These are phyloP conservation scores for Harlomillsia oculata DNA, from an alignment of 1,140 invertebrate genomes.

Conservation along the genomic window DNA sequence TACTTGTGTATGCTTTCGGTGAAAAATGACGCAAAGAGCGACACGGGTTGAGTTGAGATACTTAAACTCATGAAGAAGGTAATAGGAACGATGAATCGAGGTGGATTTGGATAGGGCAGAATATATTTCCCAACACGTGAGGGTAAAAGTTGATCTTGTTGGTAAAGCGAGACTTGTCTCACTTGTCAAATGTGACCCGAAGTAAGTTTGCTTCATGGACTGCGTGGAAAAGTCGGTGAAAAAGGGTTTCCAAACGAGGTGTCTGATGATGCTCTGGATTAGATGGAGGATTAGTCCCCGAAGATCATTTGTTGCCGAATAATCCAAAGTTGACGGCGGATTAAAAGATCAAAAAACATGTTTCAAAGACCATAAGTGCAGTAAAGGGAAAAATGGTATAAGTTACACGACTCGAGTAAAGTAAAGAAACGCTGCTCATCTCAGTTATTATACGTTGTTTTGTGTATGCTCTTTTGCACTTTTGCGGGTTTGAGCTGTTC, in stretches of 20 bases:
- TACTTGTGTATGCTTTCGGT: no score
- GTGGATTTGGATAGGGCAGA: no score
- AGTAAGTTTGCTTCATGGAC: not conserved
- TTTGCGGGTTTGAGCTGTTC: no score
- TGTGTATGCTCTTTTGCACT: no score
- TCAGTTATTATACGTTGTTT: no score
- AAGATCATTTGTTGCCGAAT: conserved; percentile 32
- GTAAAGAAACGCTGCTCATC: no score
- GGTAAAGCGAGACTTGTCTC: not conserved
- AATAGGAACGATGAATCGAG: no score
- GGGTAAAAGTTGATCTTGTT: not conserved
- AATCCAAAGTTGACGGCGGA: conserved; percentile 22
- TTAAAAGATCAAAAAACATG: conserved; percentile 34
- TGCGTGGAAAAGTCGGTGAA: conserved; percentile 9
- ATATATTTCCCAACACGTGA: no score
- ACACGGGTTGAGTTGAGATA: no score
- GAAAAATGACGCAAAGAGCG: no score
- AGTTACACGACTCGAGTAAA: not conserved
- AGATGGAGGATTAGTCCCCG: conserved; percentile 23
- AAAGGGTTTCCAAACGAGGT: conserved; percentile 9
- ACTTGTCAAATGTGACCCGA: not conserved
- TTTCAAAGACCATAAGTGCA: conserved; percentile 17
- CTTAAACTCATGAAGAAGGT: no score
- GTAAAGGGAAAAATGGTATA: no score
- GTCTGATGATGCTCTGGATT: conserved; percentile 6